These are phyloP conservation scores for Micronycteris hirsuta DNA, from an alignment of 2,113 vertebrate species.

Conservation along the genomic window DNA sequence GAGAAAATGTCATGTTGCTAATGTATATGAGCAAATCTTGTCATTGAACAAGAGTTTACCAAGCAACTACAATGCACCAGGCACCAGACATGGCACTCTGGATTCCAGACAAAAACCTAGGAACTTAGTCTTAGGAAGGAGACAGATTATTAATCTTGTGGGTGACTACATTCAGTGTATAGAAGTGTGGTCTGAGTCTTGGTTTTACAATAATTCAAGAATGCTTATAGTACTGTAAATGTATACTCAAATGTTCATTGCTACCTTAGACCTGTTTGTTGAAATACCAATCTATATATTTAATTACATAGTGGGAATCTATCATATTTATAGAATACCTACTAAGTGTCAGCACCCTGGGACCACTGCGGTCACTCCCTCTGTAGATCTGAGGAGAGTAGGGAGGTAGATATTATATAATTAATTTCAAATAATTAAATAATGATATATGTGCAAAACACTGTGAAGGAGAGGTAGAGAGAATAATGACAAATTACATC, in stretches of 20 bases:
- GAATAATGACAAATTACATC: neutral
- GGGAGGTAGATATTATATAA: neutral
- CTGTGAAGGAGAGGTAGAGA: neutral
- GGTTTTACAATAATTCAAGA: slow-evolving; percentile 4
- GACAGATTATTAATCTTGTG: neutral
- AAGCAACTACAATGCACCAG: neutral
- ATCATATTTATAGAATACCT: neutral
- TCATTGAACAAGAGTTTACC: neutral
- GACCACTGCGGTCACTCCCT: neutral
- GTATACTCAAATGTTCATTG: neutral
- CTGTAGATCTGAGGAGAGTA: neutral
- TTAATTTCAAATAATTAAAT: slow-evolving; percentile 12
- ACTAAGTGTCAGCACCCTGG: neutral
- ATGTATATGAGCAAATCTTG: neutral
- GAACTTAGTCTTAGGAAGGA: neutral
- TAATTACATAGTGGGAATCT: neutral
- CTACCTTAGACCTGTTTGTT: neutral
- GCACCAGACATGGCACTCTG: neutral
- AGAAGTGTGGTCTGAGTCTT: neutral
- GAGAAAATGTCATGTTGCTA: neutral
- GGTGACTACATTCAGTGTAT: neutral
- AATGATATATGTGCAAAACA: neutral
- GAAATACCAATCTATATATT: neutral
- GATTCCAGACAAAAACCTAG: neutral
- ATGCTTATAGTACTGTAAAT: neutral